Conservation (phyloP, 2,797 vertebrate species). For the Limnodromus scolopaceus region DNA sequence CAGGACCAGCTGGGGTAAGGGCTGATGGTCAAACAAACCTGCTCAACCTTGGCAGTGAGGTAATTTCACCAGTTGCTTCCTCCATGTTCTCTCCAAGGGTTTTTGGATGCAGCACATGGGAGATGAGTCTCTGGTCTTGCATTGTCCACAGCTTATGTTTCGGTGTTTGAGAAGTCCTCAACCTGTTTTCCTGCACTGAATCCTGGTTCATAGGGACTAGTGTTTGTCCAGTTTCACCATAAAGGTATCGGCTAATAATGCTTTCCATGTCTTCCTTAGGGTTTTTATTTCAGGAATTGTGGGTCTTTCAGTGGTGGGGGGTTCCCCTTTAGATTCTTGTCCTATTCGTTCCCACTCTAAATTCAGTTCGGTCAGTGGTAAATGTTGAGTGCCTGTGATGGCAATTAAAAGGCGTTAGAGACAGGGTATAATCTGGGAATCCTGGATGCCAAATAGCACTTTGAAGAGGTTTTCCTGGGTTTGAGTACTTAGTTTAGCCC, state of each 20-base stretch:
- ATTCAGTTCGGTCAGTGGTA: neutral
- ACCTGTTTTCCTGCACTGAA: neutral
- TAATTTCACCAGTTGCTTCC: neutral
- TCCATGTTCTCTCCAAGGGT: neutral
- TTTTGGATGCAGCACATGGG: neutral
- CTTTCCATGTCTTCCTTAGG: neutral
- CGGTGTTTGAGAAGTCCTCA: neutral
- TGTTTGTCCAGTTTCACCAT: neutral
- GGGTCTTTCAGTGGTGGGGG: neutral
- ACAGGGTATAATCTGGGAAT: neutral
- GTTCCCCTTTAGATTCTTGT: neutral
- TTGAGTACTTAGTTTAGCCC: neutral
- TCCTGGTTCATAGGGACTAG: neutral
- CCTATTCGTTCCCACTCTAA: neutral
- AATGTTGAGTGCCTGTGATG: slow-evolving; percentile 8
- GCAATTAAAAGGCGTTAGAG: neutral
- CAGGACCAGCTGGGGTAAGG: neutral
- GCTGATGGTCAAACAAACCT: neutral
- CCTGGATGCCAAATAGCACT: neutral
- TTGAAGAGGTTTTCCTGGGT: neutral
- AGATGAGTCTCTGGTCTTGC: neutral
- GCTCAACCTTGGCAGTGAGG: neutral
- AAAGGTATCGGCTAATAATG: neutral
- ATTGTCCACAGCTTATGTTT: neutral
- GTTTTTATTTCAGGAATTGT: neutral